Evolutionary conservation across 2,113 vertebrate genomes (phyloP).

Genomic region (Crocuta crocuta): DNA sequence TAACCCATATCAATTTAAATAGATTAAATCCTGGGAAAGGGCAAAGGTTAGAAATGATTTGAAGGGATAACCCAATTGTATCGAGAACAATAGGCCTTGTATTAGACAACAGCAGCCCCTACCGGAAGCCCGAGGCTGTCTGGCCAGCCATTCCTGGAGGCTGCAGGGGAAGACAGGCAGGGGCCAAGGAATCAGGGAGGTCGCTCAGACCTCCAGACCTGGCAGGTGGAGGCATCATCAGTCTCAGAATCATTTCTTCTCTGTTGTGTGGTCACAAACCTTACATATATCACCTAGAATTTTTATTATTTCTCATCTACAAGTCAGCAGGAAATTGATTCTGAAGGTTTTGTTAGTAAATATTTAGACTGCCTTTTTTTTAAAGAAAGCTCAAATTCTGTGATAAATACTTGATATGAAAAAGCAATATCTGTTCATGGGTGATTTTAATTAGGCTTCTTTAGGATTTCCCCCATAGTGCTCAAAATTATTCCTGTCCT

Average conservation of each 20-base stretch:
- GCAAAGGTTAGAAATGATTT: slow-evolving; percentile 51
- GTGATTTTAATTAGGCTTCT: neutral
- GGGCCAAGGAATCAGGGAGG: neutral
- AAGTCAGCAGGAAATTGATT: neutral
- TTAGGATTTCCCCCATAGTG: neutral
- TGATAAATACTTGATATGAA: neutral
- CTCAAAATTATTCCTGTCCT: neutral
- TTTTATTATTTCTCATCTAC: neutral
- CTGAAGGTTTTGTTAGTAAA: neutral
- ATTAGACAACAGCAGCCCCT: slow-evolving; percentile 73
- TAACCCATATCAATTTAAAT: slow-evolving; percentile 68
- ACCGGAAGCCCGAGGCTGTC: slow-evolving; percentile 16
- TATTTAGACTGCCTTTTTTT: neutral
- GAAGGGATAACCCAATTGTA: slow-evolving; percentile 14
- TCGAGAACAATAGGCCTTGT: neutral
- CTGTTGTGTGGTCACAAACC: neutral
- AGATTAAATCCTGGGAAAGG: slow-evolving; percentile 63
- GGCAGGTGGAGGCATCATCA: neutral
- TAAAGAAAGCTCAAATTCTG: neutral
- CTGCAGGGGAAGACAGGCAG: neutral
- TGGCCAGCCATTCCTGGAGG: too few relatives aligned
- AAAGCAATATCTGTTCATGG: neutral
- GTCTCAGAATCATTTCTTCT: neutral
- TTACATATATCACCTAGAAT: neutral
- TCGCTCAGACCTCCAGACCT: neutral